These are phyloP conservation scores for Acleris literana DNA, from an alignment of 2,888 invertebrate species.

Conservation along the genomic window DNA sequence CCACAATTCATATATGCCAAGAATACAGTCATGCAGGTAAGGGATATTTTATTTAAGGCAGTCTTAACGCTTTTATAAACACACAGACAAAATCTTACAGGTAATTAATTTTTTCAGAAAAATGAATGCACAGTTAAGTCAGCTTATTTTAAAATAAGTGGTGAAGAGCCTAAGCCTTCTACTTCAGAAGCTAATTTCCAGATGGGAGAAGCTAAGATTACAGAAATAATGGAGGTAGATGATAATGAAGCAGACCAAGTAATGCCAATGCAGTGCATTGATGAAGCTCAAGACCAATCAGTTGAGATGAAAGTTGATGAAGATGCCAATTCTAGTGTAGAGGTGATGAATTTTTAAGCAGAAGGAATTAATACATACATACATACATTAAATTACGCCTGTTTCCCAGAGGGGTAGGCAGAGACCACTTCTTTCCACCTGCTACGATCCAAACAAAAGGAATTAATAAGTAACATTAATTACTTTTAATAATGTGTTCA, in stretches of 20 bases:
- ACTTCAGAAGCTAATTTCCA: slow-evolving; percentile 7
- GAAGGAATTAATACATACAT: no score
- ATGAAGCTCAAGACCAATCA: slow-evolving; percentile 8
- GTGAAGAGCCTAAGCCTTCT: slow-evolving; percentile 32
- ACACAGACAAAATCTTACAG: background rate
- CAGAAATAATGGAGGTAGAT: slow-evolving; percentile 21
- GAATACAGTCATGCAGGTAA: slow-evolving; percentile 52
- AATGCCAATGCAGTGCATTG: slow-evolving; percentile 1
- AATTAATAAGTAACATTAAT: no score
- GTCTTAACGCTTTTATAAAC: background rate
- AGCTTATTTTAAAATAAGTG: slow-evolving; percentile 58
- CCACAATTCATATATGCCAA: slow-evolving; percentile 71
- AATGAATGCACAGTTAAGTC: slow-evolving; percentile 58
- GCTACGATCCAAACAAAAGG: no score
- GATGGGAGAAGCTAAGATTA: slow-evolving; percentile 21
- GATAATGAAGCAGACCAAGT: slow-evolving; percentile 34
- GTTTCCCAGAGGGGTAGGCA: no score
- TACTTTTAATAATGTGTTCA: no score
- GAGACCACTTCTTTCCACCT: no score
- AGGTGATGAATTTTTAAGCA: slow-evolving; percentile 34
- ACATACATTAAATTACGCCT: no score
- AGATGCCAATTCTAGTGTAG: slow-evolving; percentile 45
- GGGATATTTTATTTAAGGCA: background rate
- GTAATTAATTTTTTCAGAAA: slow-evolving; percentile 46
- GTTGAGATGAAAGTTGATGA: slow-evolving; percentile 38